Evolutionary conservation across 2,888 invertebrate species (phyloP), one percentile per base, ranked within the genome.

Genomic region (Poecilus cupreus): DNA sequence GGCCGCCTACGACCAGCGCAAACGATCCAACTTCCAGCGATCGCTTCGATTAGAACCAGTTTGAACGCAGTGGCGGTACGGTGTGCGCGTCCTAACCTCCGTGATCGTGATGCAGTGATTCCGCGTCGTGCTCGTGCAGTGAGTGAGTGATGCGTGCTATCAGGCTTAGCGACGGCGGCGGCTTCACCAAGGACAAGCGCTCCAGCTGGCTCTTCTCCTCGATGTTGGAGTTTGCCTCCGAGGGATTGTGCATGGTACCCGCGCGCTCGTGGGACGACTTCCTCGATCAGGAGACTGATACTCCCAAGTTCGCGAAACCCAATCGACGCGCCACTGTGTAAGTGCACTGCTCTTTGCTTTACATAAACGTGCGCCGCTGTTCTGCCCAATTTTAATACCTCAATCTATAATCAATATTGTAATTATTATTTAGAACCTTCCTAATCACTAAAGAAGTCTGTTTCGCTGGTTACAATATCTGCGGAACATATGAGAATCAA

Each of bases 201-300:
- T 72, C 80, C 54, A 80, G 72, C 43, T 80, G 80, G 80, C 57
- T 80, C 11, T 80, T 80, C 39, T 80, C 80, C 39, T 80, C 80
- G 13, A 80, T 80, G 80, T 54, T 80, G 72, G 80, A 80, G 39
- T 72, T 80, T 18, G 80, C 80, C 20, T 72, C 80, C 37, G 80
- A 80, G 16, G 80, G 80, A 16, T 16, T 80, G 43, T 80, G 80
- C 16, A 37, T 70, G 6, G 72, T 80, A 10, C 80, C 80, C 54
- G 51, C 70, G 20, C 49, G 80, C 4, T 80, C 80, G 16, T 80
- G 80, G 80, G 80, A 80, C 22, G 57, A 70, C 8, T 32, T 72
- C 5, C 54, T 80, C 3, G 80, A 72, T n/a, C 32, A 22, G 20
- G 72, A 54, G 22, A 37, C 16, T 2, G 46, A 72, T 11, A 22